phyloP scores from a whole-genome alignment of 2,113 vertebrate species.

The rabbit (Oryctolagus cuniculus) region mOryCun1.1 NC_091445.1:46692501-46693000 shows the following conservation, averaged over 20 bases:
- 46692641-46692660: background rate
- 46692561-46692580: too few relatives aligned
- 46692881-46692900: background rate
- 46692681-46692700: background rate
- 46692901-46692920: background rate
- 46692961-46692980: background rate
- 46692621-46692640: background rate
- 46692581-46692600: background rate
- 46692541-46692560: background rate
- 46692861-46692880: background rate
- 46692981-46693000: background rate
- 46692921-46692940: background rate
- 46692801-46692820: background rate
- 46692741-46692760: background rate
- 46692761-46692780: background rate
- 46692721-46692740: background rate
- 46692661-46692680: too few relatives aligned
- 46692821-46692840: background rate
- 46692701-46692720: background rate
- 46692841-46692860: background rate
- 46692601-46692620: background rate
- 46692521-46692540: background rate
- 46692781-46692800: background rate
- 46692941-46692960: background rate
- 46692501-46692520: background rate